Percentiles rank a stretch among this genome's conserved stretches.
Evolutionary conservation across 2,797 vertebrate genomes (phyloP).

Genomic region (Galago senegalensis): DNA sequence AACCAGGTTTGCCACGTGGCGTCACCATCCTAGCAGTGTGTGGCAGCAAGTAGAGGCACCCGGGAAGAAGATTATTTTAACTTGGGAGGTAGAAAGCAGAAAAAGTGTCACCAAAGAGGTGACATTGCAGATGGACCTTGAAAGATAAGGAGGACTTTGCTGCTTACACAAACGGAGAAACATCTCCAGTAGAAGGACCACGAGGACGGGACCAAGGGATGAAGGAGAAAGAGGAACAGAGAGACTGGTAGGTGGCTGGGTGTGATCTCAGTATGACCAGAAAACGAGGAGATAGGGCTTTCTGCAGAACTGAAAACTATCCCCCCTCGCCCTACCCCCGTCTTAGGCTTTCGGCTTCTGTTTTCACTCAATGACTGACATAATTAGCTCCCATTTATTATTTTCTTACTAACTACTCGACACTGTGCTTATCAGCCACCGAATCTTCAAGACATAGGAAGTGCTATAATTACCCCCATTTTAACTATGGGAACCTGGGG

Average conservation of each 20-base stretch:
- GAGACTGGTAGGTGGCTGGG: neutral
- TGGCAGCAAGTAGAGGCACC: fast-evolving
- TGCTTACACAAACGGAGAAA: neutral
- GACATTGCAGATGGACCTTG: neutral
- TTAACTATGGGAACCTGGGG: neutral
- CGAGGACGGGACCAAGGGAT: neutral
- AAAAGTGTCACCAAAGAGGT: neutral
- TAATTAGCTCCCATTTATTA: neutral
- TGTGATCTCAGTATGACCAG: neutral
- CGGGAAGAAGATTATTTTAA: neutral
- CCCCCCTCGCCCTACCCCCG: neutral
- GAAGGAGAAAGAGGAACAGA: neutral
- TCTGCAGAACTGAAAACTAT: neutral
- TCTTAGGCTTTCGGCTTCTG: neutral
- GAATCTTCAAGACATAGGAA: neutral
- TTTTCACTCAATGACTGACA: neutral
- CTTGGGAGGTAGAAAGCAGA: neutral
- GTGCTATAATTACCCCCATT: neutral
- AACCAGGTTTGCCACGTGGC: neutral
- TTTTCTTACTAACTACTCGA: neutral
- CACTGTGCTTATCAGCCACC: neutral
- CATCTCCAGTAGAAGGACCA: neutral
- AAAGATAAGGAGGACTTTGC: neutral
- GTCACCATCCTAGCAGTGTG: fast-evolving
- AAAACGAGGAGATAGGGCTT: neutral